Evolutionary conservation across 2,888 invertebrate species (phyloP).

Genomic region (Leucophenga maculata): DNA sequence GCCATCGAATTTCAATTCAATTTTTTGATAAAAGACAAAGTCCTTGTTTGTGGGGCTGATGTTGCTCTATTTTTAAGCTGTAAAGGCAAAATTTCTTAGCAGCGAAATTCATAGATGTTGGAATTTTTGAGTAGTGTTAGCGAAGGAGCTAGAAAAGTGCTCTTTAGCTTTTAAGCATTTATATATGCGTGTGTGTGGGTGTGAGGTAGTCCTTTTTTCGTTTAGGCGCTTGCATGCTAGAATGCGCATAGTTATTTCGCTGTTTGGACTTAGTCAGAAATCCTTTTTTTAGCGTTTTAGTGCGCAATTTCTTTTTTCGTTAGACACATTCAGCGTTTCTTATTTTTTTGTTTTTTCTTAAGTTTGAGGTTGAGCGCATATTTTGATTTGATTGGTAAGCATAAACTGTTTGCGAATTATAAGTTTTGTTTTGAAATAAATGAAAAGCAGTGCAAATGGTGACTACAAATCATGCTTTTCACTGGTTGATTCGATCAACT

Average conservation of each 20-base stretch:
- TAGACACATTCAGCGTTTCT: no score
- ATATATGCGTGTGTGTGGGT: background rate
- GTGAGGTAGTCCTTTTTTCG: background rate
- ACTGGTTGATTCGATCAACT: no score
- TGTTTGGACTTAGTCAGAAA: slow-evolving; percentile 14
- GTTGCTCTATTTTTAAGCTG: background rate
- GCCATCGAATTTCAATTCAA: slow-evolving; percentile 65
- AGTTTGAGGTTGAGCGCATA: no score
- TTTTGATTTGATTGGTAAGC: slow-evolving; percentile 6
- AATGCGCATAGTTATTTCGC: slow-evolving; percentile 5
- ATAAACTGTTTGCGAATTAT: no score
- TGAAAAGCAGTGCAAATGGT: no score
- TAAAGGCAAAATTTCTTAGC: slow-evolving; percentile 17
- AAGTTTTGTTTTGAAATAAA: no score
- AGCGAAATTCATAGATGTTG: slow-evolving; percentile 17
- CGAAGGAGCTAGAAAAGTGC: background rate
- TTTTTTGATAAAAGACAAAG: slow-evolving; percentile 46
- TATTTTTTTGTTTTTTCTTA: no score
- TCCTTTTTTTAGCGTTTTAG: background rate
- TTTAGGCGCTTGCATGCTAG: slow-evolving; percentile 17
- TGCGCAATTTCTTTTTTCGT: no score
- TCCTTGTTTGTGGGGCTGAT: slow-evolving; percentile 26
- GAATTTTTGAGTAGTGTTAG: slow-evolving; percentile 6
- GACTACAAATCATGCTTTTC: no score
- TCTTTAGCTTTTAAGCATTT: slow-evolving; percentile 6